phyloP scores from a whole-genome alignment of 2,113 vertebrate species.

The Delphinapterus leucas region DNA sequence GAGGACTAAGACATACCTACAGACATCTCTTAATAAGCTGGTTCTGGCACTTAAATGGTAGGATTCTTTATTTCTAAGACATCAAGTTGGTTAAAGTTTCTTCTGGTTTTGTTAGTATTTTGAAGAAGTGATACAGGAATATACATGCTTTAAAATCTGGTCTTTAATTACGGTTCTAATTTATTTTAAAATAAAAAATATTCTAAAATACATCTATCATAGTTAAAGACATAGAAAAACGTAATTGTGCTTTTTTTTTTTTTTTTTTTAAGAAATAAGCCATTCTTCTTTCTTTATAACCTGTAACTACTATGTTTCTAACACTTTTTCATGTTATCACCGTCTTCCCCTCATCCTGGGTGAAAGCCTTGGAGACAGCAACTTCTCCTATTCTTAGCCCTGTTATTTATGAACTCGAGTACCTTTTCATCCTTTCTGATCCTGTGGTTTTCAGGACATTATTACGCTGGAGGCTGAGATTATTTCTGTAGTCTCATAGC shows the following conservation, averaged over 20 bases:
- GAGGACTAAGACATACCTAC: not conserved
- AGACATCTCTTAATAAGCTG: not conserved
- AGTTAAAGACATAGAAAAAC: not conserved
- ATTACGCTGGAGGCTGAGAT: not conserved
- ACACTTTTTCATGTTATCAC: not conserved
- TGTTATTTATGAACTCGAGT: not conserved
- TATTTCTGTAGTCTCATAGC: not conserved
- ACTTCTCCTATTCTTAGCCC: not conserved
- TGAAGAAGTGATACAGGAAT: not conserved
- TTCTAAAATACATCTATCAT: constrained; percentile 16
- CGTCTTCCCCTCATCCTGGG: not conserved
- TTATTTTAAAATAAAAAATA: not conserved
- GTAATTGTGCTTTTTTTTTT: not conserved
- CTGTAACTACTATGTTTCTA: not conserved
- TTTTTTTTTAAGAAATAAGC: not conserved
- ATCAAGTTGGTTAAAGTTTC: constrained; percentile 3
- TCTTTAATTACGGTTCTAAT: not conserved
- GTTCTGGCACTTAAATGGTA: not conserved
- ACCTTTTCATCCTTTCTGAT: not conserved
- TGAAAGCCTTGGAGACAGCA: not conserved
- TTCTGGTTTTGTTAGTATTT: constrained; percentile 46
- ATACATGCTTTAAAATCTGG: constrained; percentile 18
- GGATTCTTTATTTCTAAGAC: not conserved
- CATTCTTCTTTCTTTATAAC: not conserved
- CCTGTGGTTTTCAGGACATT: not conserved